Percentiles rank a stretch among this genome's conserved stretches.
Evolutionary conservation across 1,140 invertebrate genomes (phyloP).

Genomic region (Orius insidiosus): DNA sequence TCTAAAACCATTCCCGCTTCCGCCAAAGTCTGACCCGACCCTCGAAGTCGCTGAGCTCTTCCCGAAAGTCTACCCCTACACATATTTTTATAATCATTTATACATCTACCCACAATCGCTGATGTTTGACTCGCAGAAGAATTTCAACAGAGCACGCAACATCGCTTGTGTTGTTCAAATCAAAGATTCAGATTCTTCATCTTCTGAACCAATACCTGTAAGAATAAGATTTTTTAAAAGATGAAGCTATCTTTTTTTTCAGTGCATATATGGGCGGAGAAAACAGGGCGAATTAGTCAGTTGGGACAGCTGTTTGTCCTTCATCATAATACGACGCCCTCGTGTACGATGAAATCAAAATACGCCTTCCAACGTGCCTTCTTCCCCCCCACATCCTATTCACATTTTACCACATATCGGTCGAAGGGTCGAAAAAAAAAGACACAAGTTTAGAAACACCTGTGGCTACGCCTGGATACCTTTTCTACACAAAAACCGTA

Average conservation of each 20-base stretch:
- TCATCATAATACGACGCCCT: slow-evolving; percentile 63
- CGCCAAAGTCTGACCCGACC: slow-evolving; percentile 49
- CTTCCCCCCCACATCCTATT: slow-evolving; percentile 71
- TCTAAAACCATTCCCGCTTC: slow-evolving; percentile 64
- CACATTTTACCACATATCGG: slow-evolving; percentile 76
- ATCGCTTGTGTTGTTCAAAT: slow-evolving; percentile 78
- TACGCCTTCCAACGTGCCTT: slow-evolving; percentile 60
- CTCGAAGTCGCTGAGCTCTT: slow-evolving; percentile 71
- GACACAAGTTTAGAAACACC: slow-evolving; percentile 52
- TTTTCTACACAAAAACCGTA: slow-evolving; percentile 58
- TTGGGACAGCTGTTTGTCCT: slow-evolving; percentile 47
- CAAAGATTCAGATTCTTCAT: slow-evolving; percentile 55
- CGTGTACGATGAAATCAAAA: slow-evolving; percentile 80
- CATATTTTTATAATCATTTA: slow-evolving; percentile 67
- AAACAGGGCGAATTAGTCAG: slow-evolving; percentile 40
- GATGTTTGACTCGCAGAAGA: slow-evolving; percentile 83
- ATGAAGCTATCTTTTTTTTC: slow-evolving; percentile 19
- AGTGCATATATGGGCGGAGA: slow-evolving; percentile 61
- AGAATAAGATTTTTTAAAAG: slow-evolving; percentile 17
- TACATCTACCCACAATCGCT: slow-evolving; percentile 77
- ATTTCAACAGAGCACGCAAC: slow-evolving; percentile 72
- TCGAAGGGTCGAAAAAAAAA: slow-evolving; percentile 60
- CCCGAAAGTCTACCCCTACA: slow-evolving; percentile 56
- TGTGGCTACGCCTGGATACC: slow-evolving; percentile 87
- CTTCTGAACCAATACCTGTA: slow-evolving; percentile 49